phyloP scores from a whole-genome alignment of 2,113 vertebrate species.

The Paramisgurnus dabryanus region DNA sequence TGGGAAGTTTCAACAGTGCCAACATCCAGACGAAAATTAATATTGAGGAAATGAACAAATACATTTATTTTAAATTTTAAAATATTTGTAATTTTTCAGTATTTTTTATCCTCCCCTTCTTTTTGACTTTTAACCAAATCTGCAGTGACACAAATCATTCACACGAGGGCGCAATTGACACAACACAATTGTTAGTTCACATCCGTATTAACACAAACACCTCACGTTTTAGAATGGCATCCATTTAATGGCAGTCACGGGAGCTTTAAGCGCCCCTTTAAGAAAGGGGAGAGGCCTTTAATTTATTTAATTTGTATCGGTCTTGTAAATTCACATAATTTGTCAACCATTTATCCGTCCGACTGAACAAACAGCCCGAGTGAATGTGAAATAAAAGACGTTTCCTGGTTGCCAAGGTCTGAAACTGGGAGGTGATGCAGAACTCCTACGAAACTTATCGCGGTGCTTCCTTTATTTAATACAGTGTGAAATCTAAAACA shows the following conservation, averaged over 20 bases:
- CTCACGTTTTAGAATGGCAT: conserved; percentile 37
- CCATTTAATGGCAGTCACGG: conserved; percentile 36
- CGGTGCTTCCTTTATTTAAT: not conserved
- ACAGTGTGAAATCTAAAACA: no score
- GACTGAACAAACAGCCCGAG: not conserved
- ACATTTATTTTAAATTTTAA: not conserved
- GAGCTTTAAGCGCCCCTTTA: conserved; percentile 16
- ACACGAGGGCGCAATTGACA: not conserved
- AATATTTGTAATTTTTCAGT: not conserved
- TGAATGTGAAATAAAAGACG: not conserved
- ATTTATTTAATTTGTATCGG: not conserved
- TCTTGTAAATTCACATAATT: not conserved
- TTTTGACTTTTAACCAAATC: not conserved
- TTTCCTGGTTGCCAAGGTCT: not conserved
- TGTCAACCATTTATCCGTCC: not conserved
- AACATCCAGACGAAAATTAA: not conserved
- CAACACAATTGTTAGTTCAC: not conserved
- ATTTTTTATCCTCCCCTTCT: not conserved
- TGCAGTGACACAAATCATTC: not conserved
- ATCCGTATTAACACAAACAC: conserved; percentile 10
- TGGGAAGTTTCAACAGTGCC: conserved; percentile 38
- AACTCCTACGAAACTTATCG: not conserved
- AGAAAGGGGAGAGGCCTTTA: conserved; percentile 1
- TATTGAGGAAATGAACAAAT: not conserved
- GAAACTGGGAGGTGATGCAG: not conserved